Percentiles rank a stretch among this genome's conserved stretches.
These are phyloP conservation scores for Stictonetta naevosa DNA, from an alignment of 2,113 vertebrate species.

Conservation along the genomic window DNA sequence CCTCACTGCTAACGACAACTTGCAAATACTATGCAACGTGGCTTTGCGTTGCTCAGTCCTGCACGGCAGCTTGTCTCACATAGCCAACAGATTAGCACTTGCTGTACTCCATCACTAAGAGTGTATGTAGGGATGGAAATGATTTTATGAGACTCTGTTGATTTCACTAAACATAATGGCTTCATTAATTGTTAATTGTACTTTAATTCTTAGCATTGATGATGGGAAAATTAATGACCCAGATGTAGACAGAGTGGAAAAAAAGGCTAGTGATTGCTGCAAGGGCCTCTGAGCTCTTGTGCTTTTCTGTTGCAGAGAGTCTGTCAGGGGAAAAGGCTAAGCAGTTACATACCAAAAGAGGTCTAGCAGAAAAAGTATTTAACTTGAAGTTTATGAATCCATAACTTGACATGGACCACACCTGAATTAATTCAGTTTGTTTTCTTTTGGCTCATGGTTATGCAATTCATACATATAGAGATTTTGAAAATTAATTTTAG, in stretches of 20 bases:
- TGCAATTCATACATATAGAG: rapidly evolving
- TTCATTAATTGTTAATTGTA: background rate
- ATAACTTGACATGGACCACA: background rate
- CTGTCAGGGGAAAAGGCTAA: background rate
- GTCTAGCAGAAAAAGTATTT: background rate
- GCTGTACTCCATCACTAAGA: rapidly evolving
- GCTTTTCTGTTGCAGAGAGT: background rate
- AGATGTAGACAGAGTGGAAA: background rate
- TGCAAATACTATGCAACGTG: background rate
- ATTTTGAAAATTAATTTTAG: background rate
- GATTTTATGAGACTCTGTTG: background rate
- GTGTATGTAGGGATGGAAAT: background rate
- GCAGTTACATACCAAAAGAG: background rate
- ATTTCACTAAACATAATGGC: background rate
- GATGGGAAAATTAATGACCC: background rate
- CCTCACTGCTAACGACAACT: background rate
- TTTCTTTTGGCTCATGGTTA: background rate
- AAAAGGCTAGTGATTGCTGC: background rate
- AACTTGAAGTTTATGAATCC: background rate
- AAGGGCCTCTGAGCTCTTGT: background rate
- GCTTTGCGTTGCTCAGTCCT: background rate
- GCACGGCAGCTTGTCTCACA: background rate
- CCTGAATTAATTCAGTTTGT: background rate
- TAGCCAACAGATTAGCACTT: background rate
- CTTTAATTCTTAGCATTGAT: background rate